A percentile compares a stretch with the other conserved stretches of the same genome.
These are phyloP conservation scores for Leptinotarsa undecemlineata DNA, from an alignment of 1,140 invertebrate genomes.

Conservation along the genomic window DNA sequence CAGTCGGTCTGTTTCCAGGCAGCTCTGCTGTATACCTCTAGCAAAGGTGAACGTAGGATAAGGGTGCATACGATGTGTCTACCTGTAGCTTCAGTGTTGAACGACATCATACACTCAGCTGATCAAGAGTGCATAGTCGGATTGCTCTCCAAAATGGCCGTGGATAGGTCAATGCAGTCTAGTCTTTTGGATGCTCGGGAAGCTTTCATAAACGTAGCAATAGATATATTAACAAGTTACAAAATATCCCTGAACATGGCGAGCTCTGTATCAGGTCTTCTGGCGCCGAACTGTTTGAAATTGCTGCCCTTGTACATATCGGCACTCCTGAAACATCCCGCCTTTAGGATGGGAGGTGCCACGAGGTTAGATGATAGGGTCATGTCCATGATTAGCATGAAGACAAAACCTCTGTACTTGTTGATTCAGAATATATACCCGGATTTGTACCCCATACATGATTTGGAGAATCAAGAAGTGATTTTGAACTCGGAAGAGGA, in stretches of 20 bases:
- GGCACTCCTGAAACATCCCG: conserved; percentile 87
- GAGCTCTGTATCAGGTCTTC: conserved; percentile 64
- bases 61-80: conserved; percentile 96
- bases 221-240: conserved; percentile 88
- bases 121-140: conserved; percentile 95
- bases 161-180: conserved; percentile 85
- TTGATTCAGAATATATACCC: conserved; percentile 91
- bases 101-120: conserved; percentile 87
- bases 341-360: conserved; percentile 84
- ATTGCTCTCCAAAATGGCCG: conserved; percentile 94
- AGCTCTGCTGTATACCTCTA: conserved; percentile 95
- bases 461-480: conserved; percentile 68
- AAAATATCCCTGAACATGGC: conserved; percentile 71
- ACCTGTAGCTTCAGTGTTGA: conserved; percentile 82
- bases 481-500: conserved; percentile 61
- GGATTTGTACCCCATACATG: conserved; percentile 89
- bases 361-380: conserved; percentile 92
- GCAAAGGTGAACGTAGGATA: conserved; percentile 96
- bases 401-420: conserved; percentile 79
- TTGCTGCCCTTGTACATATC: conserved; percentile 89
- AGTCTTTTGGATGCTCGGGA: conserved; percentile 91
- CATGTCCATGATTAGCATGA: conserved; percentile 92
- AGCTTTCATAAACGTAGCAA: conserved; percentile 92
- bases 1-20: conserved; percentile 96
- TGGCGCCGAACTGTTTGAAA: conserved; percentile 74